Conservation (phyloP, 2,888 invertebrate species). For the Balanococcus diminutus region DNA sequence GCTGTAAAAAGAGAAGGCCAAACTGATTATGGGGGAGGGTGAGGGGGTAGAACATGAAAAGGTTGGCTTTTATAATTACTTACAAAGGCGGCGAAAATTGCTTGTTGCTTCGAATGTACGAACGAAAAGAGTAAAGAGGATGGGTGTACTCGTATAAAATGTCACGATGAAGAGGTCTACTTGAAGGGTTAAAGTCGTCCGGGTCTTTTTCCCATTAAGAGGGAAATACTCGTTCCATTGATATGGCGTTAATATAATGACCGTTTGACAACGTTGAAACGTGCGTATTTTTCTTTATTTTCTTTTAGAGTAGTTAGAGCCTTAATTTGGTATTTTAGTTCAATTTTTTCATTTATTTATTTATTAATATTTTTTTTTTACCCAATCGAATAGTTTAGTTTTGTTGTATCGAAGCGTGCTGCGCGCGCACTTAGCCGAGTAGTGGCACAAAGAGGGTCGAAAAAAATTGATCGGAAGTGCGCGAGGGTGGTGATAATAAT, state of each 20-base stretch:
- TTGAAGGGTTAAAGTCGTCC: not conserved
- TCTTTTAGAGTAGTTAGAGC: not conserved
- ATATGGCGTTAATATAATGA: not conserved
- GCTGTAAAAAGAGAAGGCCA: not conserved
- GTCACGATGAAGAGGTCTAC: not conserved
- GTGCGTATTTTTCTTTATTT: not conserved
- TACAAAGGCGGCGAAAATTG: not conserved
- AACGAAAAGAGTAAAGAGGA: not conserved
- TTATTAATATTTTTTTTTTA: not conserved
- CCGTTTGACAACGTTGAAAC: not conserved
- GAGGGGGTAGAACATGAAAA: not conserved
- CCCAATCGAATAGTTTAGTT: not conserved
- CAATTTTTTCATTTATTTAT: not conserved
- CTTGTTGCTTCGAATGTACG: not conserved
- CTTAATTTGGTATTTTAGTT: not conserved
- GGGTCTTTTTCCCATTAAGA: not conserved
- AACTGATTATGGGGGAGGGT: not conserved
- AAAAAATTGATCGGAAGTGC: not conserved
- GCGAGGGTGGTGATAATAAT: not conserved
- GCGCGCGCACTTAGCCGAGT: not conserved
- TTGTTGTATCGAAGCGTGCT: not conserved
- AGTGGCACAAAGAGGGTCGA: slow-evolving; percentile 13
- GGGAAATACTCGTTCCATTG: too few relatives aligned
- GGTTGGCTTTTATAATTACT: not conserved
- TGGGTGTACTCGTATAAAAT: not conserved